phyloP scores from a whole-genome alignment of 2,797 vertebrate species.

The Megaceryle alcyon region DNA sequence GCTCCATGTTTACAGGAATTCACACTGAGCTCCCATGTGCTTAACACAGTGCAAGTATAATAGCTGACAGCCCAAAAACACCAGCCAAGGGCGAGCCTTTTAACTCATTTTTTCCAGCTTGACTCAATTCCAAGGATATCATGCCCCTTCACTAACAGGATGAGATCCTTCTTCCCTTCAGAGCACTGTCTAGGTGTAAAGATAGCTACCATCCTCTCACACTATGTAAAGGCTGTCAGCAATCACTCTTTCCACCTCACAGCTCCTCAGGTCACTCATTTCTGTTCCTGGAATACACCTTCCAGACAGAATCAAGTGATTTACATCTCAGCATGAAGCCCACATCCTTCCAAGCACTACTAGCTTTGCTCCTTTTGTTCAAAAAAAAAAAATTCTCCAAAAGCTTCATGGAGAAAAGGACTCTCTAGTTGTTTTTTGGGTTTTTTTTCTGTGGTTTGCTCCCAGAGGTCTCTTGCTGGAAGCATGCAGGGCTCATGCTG shows the following conservation, averaged over 20 bases:
- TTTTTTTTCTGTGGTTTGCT: neutral
- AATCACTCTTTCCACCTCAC: neutral
- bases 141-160: neutral
- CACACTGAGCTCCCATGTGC: neutral
- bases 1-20: neutral
- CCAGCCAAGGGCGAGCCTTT: neutral
- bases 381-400: slow-evolving; percentile 51
- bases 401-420: slow-evolving; percentile 3
- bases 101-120: neutral
- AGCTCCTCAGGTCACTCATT: neutral
- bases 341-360: slow-evolving; percentile 22
- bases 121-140: neutral
- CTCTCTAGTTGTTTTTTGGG: neutral
- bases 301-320: slow-evolving; percentile 16
- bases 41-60: neutral
- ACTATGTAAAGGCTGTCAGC: neutral
- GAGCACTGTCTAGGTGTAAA: neutral
- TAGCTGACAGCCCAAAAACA: neutral
- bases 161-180: neutral
- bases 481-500: neutral
- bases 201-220: neutral
- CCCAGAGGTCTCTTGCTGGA: neutral
- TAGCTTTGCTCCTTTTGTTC: slow-evolving; percentile 44
- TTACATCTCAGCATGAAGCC: slow-evolving; percentile 55
- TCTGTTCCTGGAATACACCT: neutral